phyloP scores from a whole-genome alignment of 2,113 vertebrate species.

The Hyperopisus bebe region DNA sequence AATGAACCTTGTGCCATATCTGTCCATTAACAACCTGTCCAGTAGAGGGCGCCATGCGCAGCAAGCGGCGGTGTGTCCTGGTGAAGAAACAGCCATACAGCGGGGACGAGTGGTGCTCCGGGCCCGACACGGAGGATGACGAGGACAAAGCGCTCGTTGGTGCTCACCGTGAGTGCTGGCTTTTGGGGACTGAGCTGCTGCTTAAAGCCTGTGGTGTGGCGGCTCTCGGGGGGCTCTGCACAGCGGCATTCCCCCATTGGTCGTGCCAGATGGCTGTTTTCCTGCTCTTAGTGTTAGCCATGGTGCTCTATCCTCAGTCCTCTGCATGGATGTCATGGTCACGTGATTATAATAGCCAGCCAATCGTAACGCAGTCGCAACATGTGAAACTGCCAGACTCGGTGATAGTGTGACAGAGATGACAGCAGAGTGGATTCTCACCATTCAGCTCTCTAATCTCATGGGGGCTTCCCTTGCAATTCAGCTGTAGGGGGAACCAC shows the following conservation, averaged over 20 bases:
- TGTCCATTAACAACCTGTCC: conserved; percentile 28
- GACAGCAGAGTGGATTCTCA: neutral
- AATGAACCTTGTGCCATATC: conserved; percentile 9
- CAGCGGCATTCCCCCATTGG: neutral
- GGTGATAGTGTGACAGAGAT: neutral
- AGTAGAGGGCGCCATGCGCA: conserved; percentile 77
- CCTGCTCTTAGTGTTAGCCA: neutral
- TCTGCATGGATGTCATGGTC: neutral
- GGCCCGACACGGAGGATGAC: conserved; percentile 89
- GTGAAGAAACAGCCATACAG: conserved; percentile 96
- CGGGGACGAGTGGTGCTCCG: conserved; percentile 97
- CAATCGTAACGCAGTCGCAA: neutral
- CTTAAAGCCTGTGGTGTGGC: neutral
- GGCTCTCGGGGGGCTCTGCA: neutral
- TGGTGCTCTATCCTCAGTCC: neutral
- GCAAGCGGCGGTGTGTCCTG: conserved; percentile 90
- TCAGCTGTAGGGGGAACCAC: neutral
- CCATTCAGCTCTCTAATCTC: neutral
- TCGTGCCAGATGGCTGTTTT: neutral
- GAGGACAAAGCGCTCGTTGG: conserved; percentile 76
- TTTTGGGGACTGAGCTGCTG: neutral
- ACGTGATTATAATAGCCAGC: neutral
- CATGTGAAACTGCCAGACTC: neutral
- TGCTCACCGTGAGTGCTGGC: conserved; percentile 74
- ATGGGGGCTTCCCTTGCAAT: neutral